These are phyloP conservation scores for Anisognathus igniventris DNA, from an alignment of 2,797 vertebrate genomes.

Conservation along the genomic window DNA sequence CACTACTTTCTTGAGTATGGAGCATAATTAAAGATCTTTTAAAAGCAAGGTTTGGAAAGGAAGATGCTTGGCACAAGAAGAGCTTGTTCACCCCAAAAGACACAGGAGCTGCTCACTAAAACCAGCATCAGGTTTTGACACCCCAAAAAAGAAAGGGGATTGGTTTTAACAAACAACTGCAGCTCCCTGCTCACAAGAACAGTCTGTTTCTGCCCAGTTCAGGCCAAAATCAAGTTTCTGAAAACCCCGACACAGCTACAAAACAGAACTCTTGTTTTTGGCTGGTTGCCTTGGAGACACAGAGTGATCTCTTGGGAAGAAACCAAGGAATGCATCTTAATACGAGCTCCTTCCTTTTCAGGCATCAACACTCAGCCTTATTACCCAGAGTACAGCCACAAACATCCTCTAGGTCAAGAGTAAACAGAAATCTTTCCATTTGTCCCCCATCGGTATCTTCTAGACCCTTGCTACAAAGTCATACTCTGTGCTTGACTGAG, in stretches of 20 bases:
- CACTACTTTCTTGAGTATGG: background rate
- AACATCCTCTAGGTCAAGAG: slow-evolving; percentile 50
- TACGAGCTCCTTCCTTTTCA: slow-evolving; percentile 38
- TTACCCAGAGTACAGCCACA: slow-evolving; percentile 37
- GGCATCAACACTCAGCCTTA: slow-evolving; percentile 22
- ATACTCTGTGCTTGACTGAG: background rate
- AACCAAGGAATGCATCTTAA: slow-evolving; percentile 47
- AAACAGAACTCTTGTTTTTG: slow-evolving; percentile 23
- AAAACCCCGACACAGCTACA: background rate
- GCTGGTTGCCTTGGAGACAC: background rate
- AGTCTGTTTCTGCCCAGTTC: background rate
- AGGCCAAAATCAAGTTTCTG: background rate
- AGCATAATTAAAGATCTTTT: background rate
- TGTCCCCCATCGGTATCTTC: background rate
- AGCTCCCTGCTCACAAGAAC: background rate
- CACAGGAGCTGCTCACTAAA: background rate
- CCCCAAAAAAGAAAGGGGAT: background rate
- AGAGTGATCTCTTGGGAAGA: slow-evolving; percentile 28
- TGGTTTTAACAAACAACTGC: background rate
- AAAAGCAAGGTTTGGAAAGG: background rate
- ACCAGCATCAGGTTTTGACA: background rate
- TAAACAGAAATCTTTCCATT: slow-evolving; percentile 31
- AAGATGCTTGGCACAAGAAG: background rate
- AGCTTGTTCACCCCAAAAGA: background rate
- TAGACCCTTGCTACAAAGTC: background rate